Percentiles rank a stretch among this genome's conserved stretches.
phyloP scores from a whole-genome alignment of 2,113 vertebrate genomes.

The Gracilinanus agilis region DNA sequence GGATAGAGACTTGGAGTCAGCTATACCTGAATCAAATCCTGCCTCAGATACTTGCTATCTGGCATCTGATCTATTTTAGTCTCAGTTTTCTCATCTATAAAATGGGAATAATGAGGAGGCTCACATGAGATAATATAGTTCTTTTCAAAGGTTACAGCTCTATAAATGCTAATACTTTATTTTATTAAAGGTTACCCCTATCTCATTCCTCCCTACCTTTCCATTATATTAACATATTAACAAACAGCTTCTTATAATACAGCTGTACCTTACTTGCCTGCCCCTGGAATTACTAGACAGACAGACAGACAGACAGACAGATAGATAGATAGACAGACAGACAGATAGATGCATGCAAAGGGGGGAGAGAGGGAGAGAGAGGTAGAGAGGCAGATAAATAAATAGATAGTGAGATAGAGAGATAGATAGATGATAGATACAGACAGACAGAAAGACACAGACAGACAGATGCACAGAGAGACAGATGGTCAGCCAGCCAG shows the following conservation, averaged over 20 bases:
- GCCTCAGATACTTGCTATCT: not conserved
- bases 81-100: not conserved
- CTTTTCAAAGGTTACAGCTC: not conserved
- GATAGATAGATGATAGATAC: no score
- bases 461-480: no score
- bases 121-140: not conserved
- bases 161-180: not conserved
- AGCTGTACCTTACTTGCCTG: not conserved
- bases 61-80: not conserved
- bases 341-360: no score
- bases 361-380: no score
- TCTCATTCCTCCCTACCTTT: not conserved
- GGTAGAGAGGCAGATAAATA: no score
- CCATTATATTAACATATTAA: not conserved
- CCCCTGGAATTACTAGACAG: not conserved
- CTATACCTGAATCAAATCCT: not conserved
- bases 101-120: not conserved
- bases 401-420: no score
- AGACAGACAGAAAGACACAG: no score
- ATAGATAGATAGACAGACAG: no score
- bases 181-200: not conserved
- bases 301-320: no score
- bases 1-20: not conserved
- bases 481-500: no score
- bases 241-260: not conserved